Evolutionary conservation across 2,797 vertebrate genomes (phyloP).

Genomic region (Brachymystax lenok): DNA sequence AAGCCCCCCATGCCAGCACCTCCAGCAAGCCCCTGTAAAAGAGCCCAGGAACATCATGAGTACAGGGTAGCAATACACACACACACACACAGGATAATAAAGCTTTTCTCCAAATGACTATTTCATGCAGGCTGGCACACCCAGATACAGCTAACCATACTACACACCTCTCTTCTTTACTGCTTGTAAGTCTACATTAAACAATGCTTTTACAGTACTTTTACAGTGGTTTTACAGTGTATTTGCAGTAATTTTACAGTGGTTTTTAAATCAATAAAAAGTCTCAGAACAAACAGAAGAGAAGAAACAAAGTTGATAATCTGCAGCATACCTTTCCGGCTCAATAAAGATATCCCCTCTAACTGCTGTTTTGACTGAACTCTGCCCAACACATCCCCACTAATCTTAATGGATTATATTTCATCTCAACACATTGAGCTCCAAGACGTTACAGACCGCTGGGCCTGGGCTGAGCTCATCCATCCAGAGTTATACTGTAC

Average conservation of each 20-base stretch:
- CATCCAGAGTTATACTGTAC: background rate
- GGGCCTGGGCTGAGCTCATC: conserved; percentile 4
- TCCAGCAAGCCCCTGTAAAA: conserved; percentile 87
- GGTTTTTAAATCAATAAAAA: background rate
- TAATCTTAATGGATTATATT: conserved; percentile 19
- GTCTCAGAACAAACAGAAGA: background rate
- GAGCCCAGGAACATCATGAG: conserved; percentile 57
- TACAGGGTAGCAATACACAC: conserved; percentile 6
- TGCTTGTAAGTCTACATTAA: background rate
- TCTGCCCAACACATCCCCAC: background rate
- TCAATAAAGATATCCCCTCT: background rate
- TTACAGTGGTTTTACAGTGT: too few relatives aligned
- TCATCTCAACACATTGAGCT: background rate
- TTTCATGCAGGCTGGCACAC: background rate
- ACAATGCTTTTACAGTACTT: background rate
- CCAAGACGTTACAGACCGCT: background rate
- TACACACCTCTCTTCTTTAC: background rate
- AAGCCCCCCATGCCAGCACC: conserved; percentile 88
- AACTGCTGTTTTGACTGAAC: conserved; percentile 6
- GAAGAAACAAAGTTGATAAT: conserved; percentile 1
- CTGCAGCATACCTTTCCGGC: background rate
- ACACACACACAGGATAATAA: conserved; percentile 24
- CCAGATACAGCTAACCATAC: background rate
- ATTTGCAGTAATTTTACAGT: too few relatives aligned
- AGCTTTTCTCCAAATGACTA: background rate